Base-by-base conservation (phyloP, 2,888 invertebrate genomes). In the Hypselothyrea guttata region DNA sequence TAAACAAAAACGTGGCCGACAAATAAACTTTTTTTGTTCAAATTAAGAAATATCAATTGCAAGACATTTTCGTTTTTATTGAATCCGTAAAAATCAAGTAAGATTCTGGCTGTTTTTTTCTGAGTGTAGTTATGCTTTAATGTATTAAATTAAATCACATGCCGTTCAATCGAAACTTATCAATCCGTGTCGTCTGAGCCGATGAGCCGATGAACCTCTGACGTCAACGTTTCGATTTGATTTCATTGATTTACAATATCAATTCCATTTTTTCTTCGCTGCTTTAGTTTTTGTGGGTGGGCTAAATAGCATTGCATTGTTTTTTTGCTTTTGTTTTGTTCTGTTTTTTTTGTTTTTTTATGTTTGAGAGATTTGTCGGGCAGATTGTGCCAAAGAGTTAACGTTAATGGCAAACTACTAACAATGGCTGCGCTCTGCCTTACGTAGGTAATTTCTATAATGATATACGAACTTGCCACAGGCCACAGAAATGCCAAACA, bases 391-490 rank as follows among this genome's bases (percentile, higher is more conserved):
- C 78, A 74, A 66, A 76, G 78, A 79, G 78, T 83, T 79, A 79
- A 79, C 78, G 81, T 79, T 83, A 83, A 79, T 79, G 82, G 84
- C 79, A 75, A 77, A 75, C 72, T 70, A 72, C 79, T 84, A 79
- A 84, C 79, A 79, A 79, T 79, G 78, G 84, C 76, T 51, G 64
- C 53, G 61, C 76, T n/a, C n/a, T 62, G 71, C 67, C 57, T 48
- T 62, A 56, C 55, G 54, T 76, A 72, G 79, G 84, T 86, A 84
- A 84, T 84, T 84, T 86, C 86, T 83, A 84, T 81, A 84, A 84
- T 84, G 86, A 83, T 86, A 83, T 86, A 86, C 86, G 79, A 78
- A 84, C 82, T 77, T 66, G 81, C 76, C 69, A 60, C 79, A 66
- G 84, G 77, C 72, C 49, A 31, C 68, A 57, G 58, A 63, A 57